Evolutionary conservation across 2,797 vertebrate genomes (phyloP).

Genomic region (Platalea minor): DNA sequence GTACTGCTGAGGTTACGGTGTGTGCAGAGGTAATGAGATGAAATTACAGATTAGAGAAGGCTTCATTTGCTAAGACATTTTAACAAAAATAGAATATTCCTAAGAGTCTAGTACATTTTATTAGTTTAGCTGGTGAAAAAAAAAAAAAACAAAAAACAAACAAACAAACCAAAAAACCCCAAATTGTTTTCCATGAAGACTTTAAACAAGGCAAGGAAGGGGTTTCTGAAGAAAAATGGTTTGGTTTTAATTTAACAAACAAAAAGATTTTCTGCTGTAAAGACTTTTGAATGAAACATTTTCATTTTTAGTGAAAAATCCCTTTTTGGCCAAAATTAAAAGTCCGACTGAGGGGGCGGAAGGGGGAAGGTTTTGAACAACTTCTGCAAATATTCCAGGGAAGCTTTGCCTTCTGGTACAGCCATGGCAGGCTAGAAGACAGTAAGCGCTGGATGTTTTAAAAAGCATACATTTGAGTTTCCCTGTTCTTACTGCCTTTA

Average conservation of each 20-base stretch:
- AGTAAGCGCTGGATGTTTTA: neutral
- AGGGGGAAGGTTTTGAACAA: neutral
- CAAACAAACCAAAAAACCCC: rapidly evolving
- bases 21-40: neutral
- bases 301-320: neutral
- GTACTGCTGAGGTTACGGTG: neutral
- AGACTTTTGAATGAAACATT: neutral
- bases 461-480: neutral
- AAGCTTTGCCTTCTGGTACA: neutral
- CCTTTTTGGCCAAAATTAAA: neutral
- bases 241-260: neutral
- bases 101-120: neutral
- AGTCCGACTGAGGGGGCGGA: rapidly evolving
- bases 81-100: neutral
- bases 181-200: neutral
- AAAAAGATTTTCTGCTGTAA: neutral
- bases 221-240: neutral
- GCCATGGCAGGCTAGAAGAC: neutral
- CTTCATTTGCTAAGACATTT: neutral
- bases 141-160: neutral
- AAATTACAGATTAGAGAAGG: neutral
- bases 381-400: neutral
- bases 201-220: neutral
- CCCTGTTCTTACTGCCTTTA: neutral
- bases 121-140: neutral